Evolutionary conservation across 2,113 vertebrate genomes (phyloP).

Genomic region (Ophthalmolycus amberensis): DNA sequence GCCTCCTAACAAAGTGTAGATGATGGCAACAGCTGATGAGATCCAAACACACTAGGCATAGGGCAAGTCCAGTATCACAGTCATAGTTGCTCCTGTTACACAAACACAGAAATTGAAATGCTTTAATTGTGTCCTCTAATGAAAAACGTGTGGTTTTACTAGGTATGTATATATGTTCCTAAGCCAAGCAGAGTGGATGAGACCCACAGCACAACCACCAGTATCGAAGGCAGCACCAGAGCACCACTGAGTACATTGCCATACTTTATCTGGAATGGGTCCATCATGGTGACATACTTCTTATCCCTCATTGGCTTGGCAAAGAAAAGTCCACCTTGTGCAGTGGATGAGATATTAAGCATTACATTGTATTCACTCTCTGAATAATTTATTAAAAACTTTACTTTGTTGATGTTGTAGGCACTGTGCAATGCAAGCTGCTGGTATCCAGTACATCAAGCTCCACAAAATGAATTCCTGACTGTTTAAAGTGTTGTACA

Average conservation of each 20-base stretch:
- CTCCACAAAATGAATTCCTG: not conserved
- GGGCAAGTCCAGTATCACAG: slow-evolving; percentile 71
- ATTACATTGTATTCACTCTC: not conserved
- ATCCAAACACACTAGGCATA: slow-evolving; percentile 60
- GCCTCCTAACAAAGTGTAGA: slow-evolving; percentile 76
- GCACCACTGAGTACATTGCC: slow-evolving; percentile 50
- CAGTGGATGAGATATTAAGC: not conserved
- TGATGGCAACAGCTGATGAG: slow-evolving; percentile 74
- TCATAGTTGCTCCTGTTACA: slow-evolving; percentile 70
- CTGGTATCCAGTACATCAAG: not conserved
- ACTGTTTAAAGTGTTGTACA: not conserved
- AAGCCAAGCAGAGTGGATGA: slow-evolving; percentile 82
- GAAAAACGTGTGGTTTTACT: not conserved
- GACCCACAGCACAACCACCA: slow-evolving; percentile 86
- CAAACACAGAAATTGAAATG: not conserved
- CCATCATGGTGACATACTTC: slow-evolving; percentile 60
- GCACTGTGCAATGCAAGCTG: not conserved
- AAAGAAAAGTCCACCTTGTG: slow-evolving; percentile 51
- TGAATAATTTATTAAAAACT: not conserved
- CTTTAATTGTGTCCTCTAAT: not conserved
- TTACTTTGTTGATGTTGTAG: not conserved
- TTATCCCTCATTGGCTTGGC: slow-evolving; percentile 53
- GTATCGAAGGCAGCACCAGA: slow-evolving; percentile 81
- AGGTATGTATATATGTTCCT: slow-evolving; percentile 48
- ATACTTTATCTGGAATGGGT: slow-evolving; percentile 58